Percentiles rank a stretch among this genome's conserved stretches.
Evolutionary conservation across 2,113 vertebrate genomes (phyloP).

Genomic region (Poeciliopsis occidentalis): DNA sequence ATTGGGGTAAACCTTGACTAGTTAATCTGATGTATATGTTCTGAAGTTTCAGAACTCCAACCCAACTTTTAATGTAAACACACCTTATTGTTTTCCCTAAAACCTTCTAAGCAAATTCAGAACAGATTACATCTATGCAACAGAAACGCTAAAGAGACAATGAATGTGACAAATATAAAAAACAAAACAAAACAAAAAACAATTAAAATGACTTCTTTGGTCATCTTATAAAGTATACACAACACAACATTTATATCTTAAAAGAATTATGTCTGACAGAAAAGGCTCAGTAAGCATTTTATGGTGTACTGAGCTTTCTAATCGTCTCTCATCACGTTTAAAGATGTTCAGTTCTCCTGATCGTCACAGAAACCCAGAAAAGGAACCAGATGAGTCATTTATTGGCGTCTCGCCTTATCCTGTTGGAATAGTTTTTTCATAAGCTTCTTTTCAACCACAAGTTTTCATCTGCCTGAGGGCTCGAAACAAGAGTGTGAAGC

Average conservation of each 20-base stretch:
- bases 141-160: too few species aligned
- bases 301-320: neutral
- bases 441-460: neutral
- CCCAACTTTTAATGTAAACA: neutral
- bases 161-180: too few species aligned
- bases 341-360: neutral
- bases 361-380: neutral
- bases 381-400: slow-evolving; percentile 6
- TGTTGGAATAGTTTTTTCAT: neutral
- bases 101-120: too few species aligned
- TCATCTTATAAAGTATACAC: too few species aligned
- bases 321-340: neutral
- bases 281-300: neutral
- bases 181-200: too few species aligned
- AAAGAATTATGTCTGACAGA: neutral
- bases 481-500: neutral
- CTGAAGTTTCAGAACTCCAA: neutral
- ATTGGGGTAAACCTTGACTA: neutral
- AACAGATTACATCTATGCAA: too few species aligned
- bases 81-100: too few species aligned
- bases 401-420: neutral
- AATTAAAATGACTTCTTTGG: too few species aligned
- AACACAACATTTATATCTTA: neutral
- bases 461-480: neutral
- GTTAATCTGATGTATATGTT: neutral